Base-by-base conservation (phyloP, 2,797 vertebrate genomes). In the Artibeus lituratus region DNA sequence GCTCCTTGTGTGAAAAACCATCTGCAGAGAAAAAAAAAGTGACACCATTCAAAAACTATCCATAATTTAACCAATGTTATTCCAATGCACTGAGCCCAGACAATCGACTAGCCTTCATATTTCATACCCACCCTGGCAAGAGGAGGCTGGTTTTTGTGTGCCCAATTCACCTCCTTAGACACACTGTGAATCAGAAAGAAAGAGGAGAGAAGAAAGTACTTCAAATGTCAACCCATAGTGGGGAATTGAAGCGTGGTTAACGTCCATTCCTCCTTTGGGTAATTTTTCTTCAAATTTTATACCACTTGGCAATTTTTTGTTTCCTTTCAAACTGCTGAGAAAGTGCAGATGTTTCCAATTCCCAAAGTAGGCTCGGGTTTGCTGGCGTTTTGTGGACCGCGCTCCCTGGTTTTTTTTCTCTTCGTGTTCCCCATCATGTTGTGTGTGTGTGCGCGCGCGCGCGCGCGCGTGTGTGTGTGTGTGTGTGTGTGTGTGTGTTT, bases 31-130 rank as follows among this genome's bases (percentile, higher is more conserved):
- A 99, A 98, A 98, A 98, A 99, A 98, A 99, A 98, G 98, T 99
- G 99, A 99, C 99, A 99, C 99, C 99, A 99, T 99, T 99, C 99
- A 99, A 98, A 98, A 98, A 99, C 98, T 99, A 99, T 99, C 99
- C 99, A 99, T 99, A 99, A 99, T 99, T 99, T 99, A 99, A 99
- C 98, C 98, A 98, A 98, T 99, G 99, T 99, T 99, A 99, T 99
- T 99, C 99, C 98, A 98, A 99, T 97, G 97, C 98, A 98, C 98
- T 98, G 98, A 98, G 98, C 98, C 98, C 93, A 97, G 98, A 98
- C 99, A 98, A 99, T 99, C 99, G 99, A 99, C 98, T 97, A 96
- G 98, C 98, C 97, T 99, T 98, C 98, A 98, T 99, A 99, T 98
- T 99, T 99, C 99, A 99, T 99, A 99, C 99, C 99, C 99, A 97